Evolutionary conservation across 2,888 invertebrate genomes (phyloP), one percentile per base, ranked within the genome.

Genomic region (Netelia fuscicornis): DNA sequence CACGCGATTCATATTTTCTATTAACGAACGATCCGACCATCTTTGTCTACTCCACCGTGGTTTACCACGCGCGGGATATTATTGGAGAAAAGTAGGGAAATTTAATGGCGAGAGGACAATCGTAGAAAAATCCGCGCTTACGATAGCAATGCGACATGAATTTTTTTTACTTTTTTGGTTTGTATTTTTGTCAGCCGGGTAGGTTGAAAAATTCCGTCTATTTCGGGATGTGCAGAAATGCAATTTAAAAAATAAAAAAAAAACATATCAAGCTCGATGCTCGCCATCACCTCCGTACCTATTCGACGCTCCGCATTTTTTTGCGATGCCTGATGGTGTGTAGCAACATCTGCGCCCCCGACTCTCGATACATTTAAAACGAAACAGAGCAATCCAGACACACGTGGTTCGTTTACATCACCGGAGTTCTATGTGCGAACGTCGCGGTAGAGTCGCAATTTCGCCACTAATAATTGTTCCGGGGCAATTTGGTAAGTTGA

Each of bases 361-460:
- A 58, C 81, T 58, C 82, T 85, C 79, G 79, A 85, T 85, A 85
- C 76, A 85, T 82, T 85, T 85, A 85, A 79, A 85, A 79, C 60
- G 58, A 44, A 72, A 75, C 23, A 60, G 75, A 37, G 56, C 44
- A 62, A 58, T 20, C 30, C 42, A 44, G 11, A 67, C n/a, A 37
- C 42, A 17, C 42, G 25, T 30, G 8, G 20, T 20, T 25, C 11
- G 48, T 17, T 30, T 72, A 48, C 23, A 60, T 56, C 70, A 60
- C 48, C 60, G 3, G 44, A 5, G 48, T 10, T 62, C 8, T 52
- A 75, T 10, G 44, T 13, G 17, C 30, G 56, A 42, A 42, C 56
- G 17, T 23, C 2, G 10, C 65, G 42, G n/a, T 30, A 20, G 25
- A 37, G 72, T 60, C 25, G 13, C 60, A 76, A 71, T 76, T 85